A percentile compares a stretch with the other conserved stretches of the same genome.
Evolutionary conservation across 2,797 vertebrate species (phyloP).

Genomic region (Halcyon leucocephala): DNA sequence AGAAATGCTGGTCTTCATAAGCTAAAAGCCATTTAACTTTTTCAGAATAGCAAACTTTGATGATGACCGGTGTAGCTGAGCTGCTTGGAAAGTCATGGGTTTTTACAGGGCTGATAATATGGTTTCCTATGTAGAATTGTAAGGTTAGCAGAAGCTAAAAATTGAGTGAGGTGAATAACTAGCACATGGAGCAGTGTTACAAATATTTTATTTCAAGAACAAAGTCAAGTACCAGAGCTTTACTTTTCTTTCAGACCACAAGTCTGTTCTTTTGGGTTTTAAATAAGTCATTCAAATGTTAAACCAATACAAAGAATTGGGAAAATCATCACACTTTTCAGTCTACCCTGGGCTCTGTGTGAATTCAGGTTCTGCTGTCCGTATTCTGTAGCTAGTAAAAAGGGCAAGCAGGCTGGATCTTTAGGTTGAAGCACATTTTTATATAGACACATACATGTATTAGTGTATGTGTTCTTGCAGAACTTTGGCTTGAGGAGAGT

Average conservation of each 20-base stretch:
- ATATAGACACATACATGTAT: neutral
- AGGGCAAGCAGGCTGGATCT: neutral
- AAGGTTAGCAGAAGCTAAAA: neutral
- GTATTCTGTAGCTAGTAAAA: neutral
- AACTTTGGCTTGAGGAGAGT: neutral
- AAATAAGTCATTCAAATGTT: neutral
- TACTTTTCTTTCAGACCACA: neutral
- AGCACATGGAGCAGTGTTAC: fast-evolving
- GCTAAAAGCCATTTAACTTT: neutral
- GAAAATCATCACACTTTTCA: neutral
- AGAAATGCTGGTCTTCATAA: neutral
- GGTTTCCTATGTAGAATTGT: neutral
- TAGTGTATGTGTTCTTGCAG: neutral
- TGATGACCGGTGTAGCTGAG: neutral
- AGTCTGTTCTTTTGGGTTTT: neutral
- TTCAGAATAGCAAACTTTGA: neutral
- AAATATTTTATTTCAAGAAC: neutral
- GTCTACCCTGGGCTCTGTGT: fast-evolving
- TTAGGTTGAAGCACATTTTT: neutral
- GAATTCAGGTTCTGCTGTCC: neutral
- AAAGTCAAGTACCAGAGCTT: neutral
- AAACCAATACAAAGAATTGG: neutral
- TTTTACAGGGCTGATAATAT: neutral
- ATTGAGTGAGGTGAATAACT: neutral
- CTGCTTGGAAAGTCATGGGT: neutral